Evolutionary conservation across 2,888 invertebrate species (phyloP).

Genomic region (Diarsia rubi): DNA sequence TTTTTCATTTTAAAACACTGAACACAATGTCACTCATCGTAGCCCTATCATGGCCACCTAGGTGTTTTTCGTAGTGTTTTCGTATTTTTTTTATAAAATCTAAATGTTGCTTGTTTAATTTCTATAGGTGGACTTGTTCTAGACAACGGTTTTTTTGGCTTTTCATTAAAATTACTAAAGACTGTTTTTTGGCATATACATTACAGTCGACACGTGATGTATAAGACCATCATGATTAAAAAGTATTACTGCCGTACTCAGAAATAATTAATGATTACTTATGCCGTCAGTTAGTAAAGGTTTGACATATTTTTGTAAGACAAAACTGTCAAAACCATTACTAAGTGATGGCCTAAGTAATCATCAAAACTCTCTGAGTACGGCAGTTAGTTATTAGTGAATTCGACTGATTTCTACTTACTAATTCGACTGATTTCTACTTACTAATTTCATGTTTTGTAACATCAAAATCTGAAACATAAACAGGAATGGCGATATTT

Average conservation of each 20-base stretch:
- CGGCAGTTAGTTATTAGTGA: too few species aligned
- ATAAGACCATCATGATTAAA: conserved; percentile 4
- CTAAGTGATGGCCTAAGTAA: too few species aligned
- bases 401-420: too few species aligned
- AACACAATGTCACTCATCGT: conserved; percentile 77
- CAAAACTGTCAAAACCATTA: too few species aligned
- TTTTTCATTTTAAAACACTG: conserved; percentile 60
- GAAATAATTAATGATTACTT: too few species aligned
- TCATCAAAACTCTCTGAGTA: too few species aligned
- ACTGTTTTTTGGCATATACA: conserved; percentile 21
- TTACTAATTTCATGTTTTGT: conserved; percentile 41
- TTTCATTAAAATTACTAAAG: conserved; percentile 53
- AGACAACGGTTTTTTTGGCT: conserved; percentile 17
- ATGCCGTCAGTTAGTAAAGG: too few species aligned
- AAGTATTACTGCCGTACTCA: too few species aligned
- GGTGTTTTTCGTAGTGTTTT: conserved; percentile 69
- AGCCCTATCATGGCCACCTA: conserved; percentile 77
- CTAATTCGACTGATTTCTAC: conserved; percentile 5
- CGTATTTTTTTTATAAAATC: conserved; percentile 49
- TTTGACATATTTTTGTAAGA: too few species aligned
- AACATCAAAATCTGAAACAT: background rate
- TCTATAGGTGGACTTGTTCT: conserved; percentile 36
- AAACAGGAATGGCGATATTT: conserved; percentile 1
- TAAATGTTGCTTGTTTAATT: conserved; percentile 65
- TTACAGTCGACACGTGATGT: conserved; percentile 16